Conservation (phyloP, 2,113 vertebrate genomes). For the Meriones unguiculatus region DNA sequence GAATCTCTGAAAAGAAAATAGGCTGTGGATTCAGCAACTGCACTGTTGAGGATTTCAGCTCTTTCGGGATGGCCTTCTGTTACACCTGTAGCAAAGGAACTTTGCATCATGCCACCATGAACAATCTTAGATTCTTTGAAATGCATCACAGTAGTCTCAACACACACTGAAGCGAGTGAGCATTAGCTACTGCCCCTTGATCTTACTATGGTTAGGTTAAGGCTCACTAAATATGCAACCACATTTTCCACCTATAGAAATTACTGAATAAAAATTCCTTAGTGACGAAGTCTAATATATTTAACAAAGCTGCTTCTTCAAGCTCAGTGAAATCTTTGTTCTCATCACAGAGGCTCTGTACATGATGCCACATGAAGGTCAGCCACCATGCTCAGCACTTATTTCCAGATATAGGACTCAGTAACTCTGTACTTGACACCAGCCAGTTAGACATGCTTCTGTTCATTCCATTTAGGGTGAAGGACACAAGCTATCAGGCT, state of each 20-base stretch:
- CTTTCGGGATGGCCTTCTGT: background rate
- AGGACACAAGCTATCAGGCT: background rate
- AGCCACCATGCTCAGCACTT: conserved; percentile 2
- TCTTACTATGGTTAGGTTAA: background rate
- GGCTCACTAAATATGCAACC: background rate
- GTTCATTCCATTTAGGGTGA: background rate
- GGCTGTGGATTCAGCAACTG: background rate
- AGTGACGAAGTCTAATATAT: background rate
- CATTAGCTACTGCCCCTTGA: background rate
- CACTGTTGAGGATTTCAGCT: background rate
- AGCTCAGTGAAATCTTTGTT: background rate
- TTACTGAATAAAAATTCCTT: background rate
- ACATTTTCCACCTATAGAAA: background rate
- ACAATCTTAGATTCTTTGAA: background rate
- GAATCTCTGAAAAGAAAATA: background rate
- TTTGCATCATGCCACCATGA: background rate
- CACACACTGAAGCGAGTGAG: conserved; percentile 1
- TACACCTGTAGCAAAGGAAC: background rate
- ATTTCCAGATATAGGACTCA: background rate
- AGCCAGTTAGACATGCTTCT: background rate
- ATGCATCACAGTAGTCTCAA: background rate
- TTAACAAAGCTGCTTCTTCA: background rate
- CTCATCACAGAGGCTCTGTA: background rate
- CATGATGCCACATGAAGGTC: background rate
- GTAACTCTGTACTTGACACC: background rate